Percentiles rank a stretch among this genome's conserved stretches.
These are phyloP conservation scores for Tragulus kanchil DNA, from an alignment of 2,113 vertebrate genomes.

Conservation along the genomic window DNA sequence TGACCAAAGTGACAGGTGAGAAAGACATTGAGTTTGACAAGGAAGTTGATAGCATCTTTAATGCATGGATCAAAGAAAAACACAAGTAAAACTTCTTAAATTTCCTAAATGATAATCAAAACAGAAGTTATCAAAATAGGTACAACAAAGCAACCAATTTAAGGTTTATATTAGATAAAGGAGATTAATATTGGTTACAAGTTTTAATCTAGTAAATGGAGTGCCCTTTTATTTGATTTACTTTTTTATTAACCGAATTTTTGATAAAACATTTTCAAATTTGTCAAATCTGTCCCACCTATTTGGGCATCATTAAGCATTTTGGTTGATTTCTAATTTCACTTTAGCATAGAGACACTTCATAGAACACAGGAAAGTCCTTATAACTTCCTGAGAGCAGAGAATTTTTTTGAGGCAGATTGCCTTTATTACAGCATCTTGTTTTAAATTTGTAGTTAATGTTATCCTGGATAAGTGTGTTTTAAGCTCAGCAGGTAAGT, in stretches of 20 bases:
- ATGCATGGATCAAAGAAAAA: background rate
- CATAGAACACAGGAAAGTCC: too few species aligned
- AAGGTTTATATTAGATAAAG: background rate
- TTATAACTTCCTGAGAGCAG: background rate
- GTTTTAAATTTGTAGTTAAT: background rate
- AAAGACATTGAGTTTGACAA: background rate
- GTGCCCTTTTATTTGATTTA: background rate
- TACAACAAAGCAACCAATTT: background rate
- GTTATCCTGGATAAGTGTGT: background rate
- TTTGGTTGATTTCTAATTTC: conserved; percentile 20
- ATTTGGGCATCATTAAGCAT: background rate
- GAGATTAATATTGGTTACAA: background rate
- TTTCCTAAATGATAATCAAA: background rate
- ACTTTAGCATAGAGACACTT: background rate
- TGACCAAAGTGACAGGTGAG: conserved; percentile 15
- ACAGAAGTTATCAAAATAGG: background rate
- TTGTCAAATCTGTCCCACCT: background rate
- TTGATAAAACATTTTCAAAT: background rate
- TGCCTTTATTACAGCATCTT: background rate
- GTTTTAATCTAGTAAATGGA: background rate
- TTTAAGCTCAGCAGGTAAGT: background rate
- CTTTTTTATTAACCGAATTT: conserved; percentile 12
- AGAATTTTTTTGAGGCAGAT: background rate
- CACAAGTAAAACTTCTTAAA: background rate
- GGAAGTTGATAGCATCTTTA: background rate